These are phyloP conservation scores for Sthenelais limicola DNA, from an alignment of 2,888 invertebrate species.

Conservation along the genomic window DNA sequence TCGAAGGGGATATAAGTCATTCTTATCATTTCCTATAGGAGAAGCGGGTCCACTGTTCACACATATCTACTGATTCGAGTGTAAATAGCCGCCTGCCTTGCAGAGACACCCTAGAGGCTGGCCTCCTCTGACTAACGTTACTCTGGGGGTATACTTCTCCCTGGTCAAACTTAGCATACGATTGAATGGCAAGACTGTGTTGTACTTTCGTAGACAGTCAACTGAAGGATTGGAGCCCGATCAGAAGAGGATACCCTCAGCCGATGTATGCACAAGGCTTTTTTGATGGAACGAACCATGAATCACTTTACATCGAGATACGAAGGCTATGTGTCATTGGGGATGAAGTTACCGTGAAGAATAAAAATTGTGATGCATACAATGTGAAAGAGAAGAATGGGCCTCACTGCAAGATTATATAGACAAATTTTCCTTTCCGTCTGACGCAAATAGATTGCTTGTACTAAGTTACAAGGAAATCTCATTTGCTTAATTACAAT, in stretches of 20 bases:
- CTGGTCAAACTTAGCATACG: conserved; percentile 6
- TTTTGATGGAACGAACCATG: neutral
- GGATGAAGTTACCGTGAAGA: neutral
- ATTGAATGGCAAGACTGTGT: conserved; percentile 3
- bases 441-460: too few relatives aligned
- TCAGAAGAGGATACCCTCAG: neutral
- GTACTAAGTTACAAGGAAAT: too few relatives aligned
- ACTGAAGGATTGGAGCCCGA: neutral
- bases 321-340: too few relatives aligned
- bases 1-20: conserved; percentile 14
- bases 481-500: too few relatives aligned
- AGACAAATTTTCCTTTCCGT: too few relatives aligned
- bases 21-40: conserved; percentile 32
- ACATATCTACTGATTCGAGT: conserved; percentile 8
- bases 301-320: neutral
- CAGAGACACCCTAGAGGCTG: neutral
- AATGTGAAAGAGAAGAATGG: conserved; percentile 5
- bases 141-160: conserved; percentile 3
- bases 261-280: conserved; percentile 5
- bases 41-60: conserved; percentile 10
- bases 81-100: conserved; percentile 14
- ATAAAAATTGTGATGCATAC: neutral
- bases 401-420: too few relatives aligned
- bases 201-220: conserved; percentile 12
- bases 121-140: conserved; percentile 5